Percentiles rank a stretch among this genome's conserved stretches.
Conservation (phyloP, 1,140 invertebrate species). For the Dinoponera quadriceps region DNA sequence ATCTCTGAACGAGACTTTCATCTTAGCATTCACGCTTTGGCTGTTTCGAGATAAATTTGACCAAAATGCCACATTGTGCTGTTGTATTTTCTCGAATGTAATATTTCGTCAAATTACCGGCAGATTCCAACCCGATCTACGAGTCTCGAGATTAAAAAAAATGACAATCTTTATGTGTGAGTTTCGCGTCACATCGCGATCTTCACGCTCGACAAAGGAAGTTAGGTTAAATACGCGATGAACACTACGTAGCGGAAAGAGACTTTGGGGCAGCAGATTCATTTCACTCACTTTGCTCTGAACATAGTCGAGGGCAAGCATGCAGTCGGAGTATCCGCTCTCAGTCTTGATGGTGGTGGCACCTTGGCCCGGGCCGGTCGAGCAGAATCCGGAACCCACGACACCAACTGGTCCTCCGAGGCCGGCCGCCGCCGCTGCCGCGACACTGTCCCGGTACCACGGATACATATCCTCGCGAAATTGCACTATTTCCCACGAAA, state of each 20-base stretch:
- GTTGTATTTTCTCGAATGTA: too few species aligned
- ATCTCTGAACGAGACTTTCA: too few species aligned
- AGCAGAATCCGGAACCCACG: conserved; percentile 84
- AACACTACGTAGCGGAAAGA: too few species aligned
- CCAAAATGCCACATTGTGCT: too few species aligned
- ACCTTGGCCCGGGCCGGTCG: conserved; percentile 83
- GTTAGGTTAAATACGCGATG: background rate
- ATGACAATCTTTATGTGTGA: background rate
- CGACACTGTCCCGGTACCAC: conserved; percentile 90
- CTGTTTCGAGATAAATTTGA: too few species aligned
- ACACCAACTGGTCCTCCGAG: conserved; percentile 85
- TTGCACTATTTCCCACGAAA: background rate
- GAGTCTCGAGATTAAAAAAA: too few species aligned
- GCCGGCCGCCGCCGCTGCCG: conserved; percentile 86
- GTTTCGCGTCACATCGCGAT: background rate
- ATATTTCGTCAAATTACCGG: too few species aligned
- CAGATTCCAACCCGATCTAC: too few species aligned
- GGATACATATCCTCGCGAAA: conserved; percentile 87
- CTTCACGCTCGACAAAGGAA: background rate
- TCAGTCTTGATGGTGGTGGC: conserved; percentile 88
- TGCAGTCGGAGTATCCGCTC: conserved; percentile 90
- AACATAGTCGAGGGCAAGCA: conserved; percentile 90
- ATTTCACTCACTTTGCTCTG: conserved; percentile 88
- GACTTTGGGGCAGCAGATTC: background rate
- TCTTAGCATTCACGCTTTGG: too few species aligned